phyloP scores from a whole-genome alignment of 1,140 invertebrate genomes.

The Caenorhabditis remanei region DNA sequence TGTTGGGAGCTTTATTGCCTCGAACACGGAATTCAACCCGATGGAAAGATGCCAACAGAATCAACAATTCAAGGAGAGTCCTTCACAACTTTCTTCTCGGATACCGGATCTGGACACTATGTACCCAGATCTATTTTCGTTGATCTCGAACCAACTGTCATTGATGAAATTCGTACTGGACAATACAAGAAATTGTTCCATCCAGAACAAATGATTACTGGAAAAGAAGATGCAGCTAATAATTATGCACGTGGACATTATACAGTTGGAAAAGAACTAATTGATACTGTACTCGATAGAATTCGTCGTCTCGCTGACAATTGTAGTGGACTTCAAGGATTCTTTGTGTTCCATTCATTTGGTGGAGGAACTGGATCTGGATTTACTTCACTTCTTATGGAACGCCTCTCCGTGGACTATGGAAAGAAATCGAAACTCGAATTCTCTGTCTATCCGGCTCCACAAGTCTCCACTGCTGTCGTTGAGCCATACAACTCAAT shows the following conservation, averaged over 20 bases:
- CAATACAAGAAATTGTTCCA: slow-evolving; percentile 72
- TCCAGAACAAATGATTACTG: slow-evolving; percentile 75
- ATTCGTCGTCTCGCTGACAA: slow-evolving; percentile 85
- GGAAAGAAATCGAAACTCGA: slow-evolving; percentile 70
- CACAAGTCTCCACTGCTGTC: slow-evolving; percentile 75
- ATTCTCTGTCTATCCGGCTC: too few relatives aligned
- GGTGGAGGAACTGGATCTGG: slow-evolving; percentile 83
- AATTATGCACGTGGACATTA: slow-evolving; percentile 81
- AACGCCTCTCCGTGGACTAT: slow-evolving; percentile 83
- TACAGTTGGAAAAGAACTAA: slow-evolving; percentile 81
- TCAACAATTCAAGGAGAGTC: too few relatives aligned
- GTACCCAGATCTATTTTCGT: too few relatives aligned
- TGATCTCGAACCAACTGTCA: too few relatives aligned
- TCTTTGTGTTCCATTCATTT: slow-evolving; percentile 88
- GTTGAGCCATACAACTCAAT: slow-evolving; percentile 79
- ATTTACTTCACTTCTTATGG: slow-evolving; percentile 85
- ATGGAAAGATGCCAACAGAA: too few relatives aligned
- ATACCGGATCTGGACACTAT: too few relatives aligned
- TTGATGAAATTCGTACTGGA: slow-evolving; percentile 78
- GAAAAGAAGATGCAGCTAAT: slow-evolving; percentile 86
- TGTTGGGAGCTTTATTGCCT: slow-evolving; percentile 85
- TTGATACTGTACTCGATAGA: slow-evolving; percentile 44
- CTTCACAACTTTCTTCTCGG: slow-evolving; percentile 66
- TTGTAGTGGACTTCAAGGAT: slow-evolving; percentile 88
- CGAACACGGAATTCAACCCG: too few relatives aligned